Evolutionary conservation across 1,140 invertebrate genomes (phyloP).

Genomic region (Brachionus sp.): DNA sequence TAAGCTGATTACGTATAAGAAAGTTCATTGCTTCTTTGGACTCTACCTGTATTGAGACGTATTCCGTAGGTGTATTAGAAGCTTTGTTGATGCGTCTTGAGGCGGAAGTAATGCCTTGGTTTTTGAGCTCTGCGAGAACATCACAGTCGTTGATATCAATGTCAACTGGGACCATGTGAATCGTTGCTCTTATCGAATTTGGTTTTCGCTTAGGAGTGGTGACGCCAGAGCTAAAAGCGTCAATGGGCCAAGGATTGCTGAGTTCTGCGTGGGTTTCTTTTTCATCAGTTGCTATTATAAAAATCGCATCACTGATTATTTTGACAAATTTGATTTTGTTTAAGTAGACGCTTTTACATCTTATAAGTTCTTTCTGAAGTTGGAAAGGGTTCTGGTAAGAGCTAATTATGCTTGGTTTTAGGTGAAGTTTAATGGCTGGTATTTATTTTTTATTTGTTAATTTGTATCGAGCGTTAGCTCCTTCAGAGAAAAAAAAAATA

Average conservation of each 20-base stretch:
- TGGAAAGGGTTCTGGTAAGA: not conserved
- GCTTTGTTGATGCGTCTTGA: not conserved
- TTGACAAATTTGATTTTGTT: not conserved
- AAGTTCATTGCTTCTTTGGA: not conserved
- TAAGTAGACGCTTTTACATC: not conserved
- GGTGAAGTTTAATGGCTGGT: too few relatives aligned
- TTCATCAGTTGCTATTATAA: slow-evolving; percentile 10
- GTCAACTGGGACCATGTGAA: not conserved
- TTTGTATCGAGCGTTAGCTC: too few relatives aligned
- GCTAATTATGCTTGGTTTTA: too few relatives aligned
- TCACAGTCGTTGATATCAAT: not conserved
- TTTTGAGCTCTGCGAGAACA: not conserved
- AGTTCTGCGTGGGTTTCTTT: too few relatives aligned
- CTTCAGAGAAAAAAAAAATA: too few relatives aligned
- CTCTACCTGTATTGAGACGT: not conserved
- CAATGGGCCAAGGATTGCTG: not conserved
- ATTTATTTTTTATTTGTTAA: too few relatives aligned
- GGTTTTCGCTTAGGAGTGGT: not conserved
- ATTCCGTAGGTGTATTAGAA: too few relatives aligned
- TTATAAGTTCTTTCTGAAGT: not conserved
- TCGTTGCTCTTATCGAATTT: not conserved
- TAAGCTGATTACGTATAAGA: not conserved
- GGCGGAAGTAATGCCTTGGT: not conserved
- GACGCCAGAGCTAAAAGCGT: not conserved
- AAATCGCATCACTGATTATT: not conserved